A percentile compares a stretch with the other conserved stretches of the same genome.
phyloP scores from a whole-genome alignment of 2,888 invertebrate genomes.

The Allygus modestus region DNA sequence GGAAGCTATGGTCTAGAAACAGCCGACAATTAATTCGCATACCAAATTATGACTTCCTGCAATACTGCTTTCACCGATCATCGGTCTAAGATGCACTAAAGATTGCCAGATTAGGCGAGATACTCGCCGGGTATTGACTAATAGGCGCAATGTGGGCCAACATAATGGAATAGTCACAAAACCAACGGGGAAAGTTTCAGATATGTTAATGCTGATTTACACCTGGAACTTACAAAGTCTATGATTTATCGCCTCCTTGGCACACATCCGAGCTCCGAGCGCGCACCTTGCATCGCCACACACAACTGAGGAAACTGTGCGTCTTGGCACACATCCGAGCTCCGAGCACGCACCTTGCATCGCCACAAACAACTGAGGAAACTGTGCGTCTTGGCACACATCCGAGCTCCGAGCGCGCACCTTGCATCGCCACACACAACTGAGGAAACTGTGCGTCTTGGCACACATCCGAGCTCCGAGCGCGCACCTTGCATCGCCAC shows the following conservation, averaged over 20 bases:
- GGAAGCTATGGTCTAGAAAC: slow-evolving; percentile 50
- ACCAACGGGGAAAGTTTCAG: slow-evolving; percentile 28
- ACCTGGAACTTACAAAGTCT: slow-evolving; percentile 31
- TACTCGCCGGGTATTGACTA: slow-evolving; percentile 15
- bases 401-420: too few species aligned
- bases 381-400: too few species aligned
- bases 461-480: too few species aligned
- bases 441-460: too few species aligned
- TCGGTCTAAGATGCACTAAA: slow-evolving; percentile 44
- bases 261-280: slow-evolving; percentile 2
- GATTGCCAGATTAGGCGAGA: slow-evolving; percentile 8
- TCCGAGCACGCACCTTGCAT: too few species aligned
- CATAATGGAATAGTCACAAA: slow-evolving; percentile 39
- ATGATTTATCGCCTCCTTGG: slow-evolving; percentile 29
- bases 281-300: background rate
- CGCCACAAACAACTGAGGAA: too few species aligned
- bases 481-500: too few species aligned
- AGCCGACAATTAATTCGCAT: slow-evolving; percentile 53
- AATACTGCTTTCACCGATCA: slow-evolving; percentile 44
- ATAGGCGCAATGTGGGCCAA: slow-evolving; percentile 15
- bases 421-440: too few species aligned
- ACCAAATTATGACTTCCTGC: slow-evolving; percentile 45
- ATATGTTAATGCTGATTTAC: slow-evolving; percentile 37
- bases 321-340: too few species aligned
- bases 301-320: too few species aligned